Evolutionary conservation across 2,797 vertebrate genomes (phyloP).

Genomic region (Toxotes lorentzi): DNA sequence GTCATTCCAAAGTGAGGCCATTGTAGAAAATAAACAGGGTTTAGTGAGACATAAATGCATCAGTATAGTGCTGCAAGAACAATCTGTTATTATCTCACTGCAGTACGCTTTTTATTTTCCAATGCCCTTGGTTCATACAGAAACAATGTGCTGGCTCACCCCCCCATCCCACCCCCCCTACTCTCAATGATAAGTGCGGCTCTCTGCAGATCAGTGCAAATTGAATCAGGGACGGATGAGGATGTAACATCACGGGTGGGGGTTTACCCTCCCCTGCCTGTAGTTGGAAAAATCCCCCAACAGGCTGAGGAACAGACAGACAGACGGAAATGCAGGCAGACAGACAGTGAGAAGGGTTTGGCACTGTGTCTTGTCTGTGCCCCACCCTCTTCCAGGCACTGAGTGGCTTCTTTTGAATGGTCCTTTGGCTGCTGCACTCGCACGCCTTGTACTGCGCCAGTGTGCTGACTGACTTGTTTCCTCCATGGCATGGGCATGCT

Average conservation of each 20-base stretch:
- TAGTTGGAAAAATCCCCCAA: conserved; percentile 42
- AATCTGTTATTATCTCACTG: conserved; percentile 71
- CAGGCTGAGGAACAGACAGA: conserved; percentile 27
- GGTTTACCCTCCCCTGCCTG: conserved; percentile 42
- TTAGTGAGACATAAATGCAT: conserved; percentile 63
- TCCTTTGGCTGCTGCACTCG: conserved; percentile 61
- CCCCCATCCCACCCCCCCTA: conserved; percentile 36
- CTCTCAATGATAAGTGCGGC: conserved; percentile 76
- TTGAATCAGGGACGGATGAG: conserved; percentile 80
- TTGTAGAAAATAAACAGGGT: conserved; percentile 62
- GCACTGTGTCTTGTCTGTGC: conserved; percentile 49
- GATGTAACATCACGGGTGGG: conserved; percentile 55
- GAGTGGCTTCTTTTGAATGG: conserved; percentile 54
- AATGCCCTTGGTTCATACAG: conserved; percentile 76
- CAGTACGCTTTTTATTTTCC: conserved; percentile 71
- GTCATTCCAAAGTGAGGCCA: conserved; percentile 54
- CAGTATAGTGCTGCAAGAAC: conserved; percentile 64
- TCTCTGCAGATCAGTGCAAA: conserved; percentile 81
- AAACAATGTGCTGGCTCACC: conserved; percentile 71
- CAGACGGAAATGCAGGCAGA: conserved; percentile 27
- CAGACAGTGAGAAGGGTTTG: conserved; percentile 34
- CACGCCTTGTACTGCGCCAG: conserved; percentile 65
- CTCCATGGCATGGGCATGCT: conserved; percentile 75
- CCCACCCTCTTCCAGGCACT: conserved; percentile 41
- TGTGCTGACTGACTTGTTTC: conserved; percentile 59